phyloP scores from a whole-genome alignment of 2,797 vertebrate species.

The Champsocephalus esox region DNA sequence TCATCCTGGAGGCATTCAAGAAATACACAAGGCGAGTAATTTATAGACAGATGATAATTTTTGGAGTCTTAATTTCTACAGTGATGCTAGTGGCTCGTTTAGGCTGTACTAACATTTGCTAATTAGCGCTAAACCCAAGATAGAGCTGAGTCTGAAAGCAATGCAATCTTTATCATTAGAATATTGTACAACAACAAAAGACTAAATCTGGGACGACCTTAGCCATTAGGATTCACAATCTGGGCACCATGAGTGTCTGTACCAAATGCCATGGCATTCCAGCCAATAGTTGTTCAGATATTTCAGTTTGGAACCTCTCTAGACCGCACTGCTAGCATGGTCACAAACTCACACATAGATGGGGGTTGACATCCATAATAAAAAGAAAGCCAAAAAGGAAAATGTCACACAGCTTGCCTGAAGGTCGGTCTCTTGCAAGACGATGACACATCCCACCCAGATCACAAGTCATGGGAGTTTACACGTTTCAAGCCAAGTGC shows the following conservation, averaged over 20 bases:
- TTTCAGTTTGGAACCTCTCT: background rate
- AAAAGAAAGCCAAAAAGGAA: background rate
- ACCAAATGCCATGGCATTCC: background rate
- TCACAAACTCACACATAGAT: background rate
- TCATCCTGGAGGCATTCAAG: no score
- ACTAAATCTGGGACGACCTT: no score
- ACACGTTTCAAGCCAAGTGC: conserved; percentile 8
- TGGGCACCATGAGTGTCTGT: no score
- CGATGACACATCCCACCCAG: background rate
- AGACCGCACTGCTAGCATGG: background rate
- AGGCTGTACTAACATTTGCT: background rate
- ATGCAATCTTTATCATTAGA: no score
- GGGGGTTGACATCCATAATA: background rate
- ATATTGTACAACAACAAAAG: no score
- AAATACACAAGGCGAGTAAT: no score
- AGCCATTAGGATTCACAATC: no score
- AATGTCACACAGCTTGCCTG: background rate
- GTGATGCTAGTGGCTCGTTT: background rate
- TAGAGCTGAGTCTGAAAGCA: background rate
- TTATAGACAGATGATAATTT: no score
- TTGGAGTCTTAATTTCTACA: no score
- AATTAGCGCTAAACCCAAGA: background rate
- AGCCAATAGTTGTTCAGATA: background rate
- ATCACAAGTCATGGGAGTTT: conserved; percentile 15
- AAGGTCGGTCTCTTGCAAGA: conserved; percentile 12